A percentile compares a stretch with the other conserved stretches of the same genome.
phyloP scores from a whole-genome alignment of 2,797 vertebrate species.

The Poeciliopsis gracilis region DNA sequence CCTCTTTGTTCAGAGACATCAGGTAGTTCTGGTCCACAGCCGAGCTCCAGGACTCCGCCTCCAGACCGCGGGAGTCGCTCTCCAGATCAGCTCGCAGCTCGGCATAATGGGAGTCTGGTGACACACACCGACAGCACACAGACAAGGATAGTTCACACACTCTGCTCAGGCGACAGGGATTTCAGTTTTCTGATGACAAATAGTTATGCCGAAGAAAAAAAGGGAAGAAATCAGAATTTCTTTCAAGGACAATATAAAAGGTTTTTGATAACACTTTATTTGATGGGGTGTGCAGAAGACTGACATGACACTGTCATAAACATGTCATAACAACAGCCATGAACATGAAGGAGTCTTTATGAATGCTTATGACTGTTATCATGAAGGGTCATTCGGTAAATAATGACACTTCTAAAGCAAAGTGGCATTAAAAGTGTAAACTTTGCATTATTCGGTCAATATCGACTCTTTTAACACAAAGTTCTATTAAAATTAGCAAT shows the following conservation, averaged over 20 bases:
- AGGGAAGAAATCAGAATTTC: neutral
- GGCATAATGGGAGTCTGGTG: slow-evolving; percentile 82
- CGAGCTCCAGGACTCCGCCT: slow-evolving; percentile 91
- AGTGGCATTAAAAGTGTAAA: too few species aligned
- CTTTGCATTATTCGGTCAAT: too few species aligned
- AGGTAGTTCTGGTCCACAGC: slow-evolving; percentile 85
- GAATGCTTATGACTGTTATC: too few species aligned
- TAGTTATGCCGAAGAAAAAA: neutral
- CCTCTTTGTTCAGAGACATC: slow-evolving; percentile 83
- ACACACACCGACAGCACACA: slow-evolving; percentile 14
- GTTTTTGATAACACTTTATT: too few species aligned
- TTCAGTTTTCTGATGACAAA: neutral
- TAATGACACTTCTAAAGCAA: too few species aligned
- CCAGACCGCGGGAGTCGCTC: slow-evolving; percentile 85
- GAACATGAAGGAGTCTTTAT: too few species aligned
- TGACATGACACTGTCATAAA: too few species aligned
- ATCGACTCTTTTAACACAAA: too few species aligned
- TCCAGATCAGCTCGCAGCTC: slow-evolving; percentile 84
- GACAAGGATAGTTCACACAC: slow-evolving; percentile 3
- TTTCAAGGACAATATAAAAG: neutral
- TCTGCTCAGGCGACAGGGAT: slow-evolving; percentile 14
- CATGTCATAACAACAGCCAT: too few species aligned
- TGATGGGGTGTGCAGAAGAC: too few species aligned
- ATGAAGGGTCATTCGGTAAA: too few species aligned
- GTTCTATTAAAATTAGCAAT: too few species aligned